Conservation (phyloP, 92 coral and sea anemone species). For the Bergia puertoricense region DNA sequence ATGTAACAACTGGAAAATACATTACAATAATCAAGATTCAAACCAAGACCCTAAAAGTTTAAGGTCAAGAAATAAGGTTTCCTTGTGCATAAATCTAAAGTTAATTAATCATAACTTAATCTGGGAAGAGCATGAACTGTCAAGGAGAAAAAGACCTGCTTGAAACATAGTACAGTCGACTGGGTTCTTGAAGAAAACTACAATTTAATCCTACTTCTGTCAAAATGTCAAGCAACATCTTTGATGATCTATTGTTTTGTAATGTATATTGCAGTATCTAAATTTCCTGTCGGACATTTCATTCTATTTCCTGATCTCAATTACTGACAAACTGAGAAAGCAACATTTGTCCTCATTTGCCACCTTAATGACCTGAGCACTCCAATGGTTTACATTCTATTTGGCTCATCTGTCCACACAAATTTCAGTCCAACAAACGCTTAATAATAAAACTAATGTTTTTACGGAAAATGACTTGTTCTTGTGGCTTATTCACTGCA, state of each 20-base stretch:
- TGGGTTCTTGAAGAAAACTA: neutral
- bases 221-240: slow-evolving; percentile 1
- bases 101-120: neutral
- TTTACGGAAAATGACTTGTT: neutral
- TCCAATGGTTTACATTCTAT: neutral
- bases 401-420: neutral
- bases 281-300: neutral
- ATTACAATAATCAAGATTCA: slow-evolving; percentile 6
- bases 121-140: neutral
- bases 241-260: slow-evolving; percentile 33
- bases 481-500: neutral
- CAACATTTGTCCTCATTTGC: neutral
- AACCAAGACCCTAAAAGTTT: neutral
- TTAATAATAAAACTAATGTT: neutral
- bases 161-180: neutral
- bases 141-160: neutral
- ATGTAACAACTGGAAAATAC: slow-evolving; percentile 26
- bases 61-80: neutral
- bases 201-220: neutral
- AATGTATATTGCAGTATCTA: slow-evolving; percentile 9
- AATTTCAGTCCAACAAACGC: neutral
- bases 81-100: neutral
- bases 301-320: neutral
- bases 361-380: neutral
- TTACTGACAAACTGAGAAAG: neutral